Base-by-base conservation (phyloP, 2,797 vertebrate species). In the Threskiornis aethiopicus region DNA sequence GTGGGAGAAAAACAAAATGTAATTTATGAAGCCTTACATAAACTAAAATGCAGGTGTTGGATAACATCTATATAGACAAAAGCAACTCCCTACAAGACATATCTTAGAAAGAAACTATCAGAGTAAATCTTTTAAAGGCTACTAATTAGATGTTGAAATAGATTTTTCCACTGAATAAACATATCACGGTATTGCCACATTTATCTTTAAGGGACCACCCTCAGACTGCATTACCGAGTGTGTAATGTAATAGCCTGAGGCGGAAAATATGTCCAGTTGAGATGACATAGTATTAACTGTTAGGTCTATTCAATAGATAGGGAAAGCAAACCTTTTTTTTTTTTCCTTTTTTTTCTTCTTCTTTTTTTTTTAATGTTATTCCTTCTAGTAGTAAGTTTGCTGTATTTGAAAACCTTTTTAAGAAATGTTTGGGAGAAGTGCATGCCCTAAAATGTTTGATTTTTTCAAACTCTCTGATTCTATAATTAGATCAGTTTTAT, bases 171-270 rank as follows among this genome's bases (percentile, higher is more conserved):
- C 64, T 96, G 96, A 97, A 97, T 98, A 98, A 98, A 97, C 95
- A 97, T 87, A 97, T 93, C 95, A 77, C 13, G 57, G 52, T 81
- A 87, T 96, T 97, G 95, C 90, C 64, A 93, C 96, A 97, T 97
- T 97, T 85, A 79, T 98, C 94, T 94, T 97, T 72, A 85, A 93
- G 96, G 89, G 98, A 98, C 97, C 97, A 98, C 98, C 98, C 98
- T 97, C 93, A 97, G 89, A 94, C 93, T 95, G 66, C 87, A 73
- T 96, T 97, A 81, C 64, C 11, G 6, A 95, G 65, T 70, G 33
- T 89, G 95, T 94, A 97, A 96, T 62, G 51, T 76, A 96, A 96
- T 97, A 95, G 86, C 92, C 84, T 89, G 91, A 84, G 73, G 84
- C 62, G 25, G 88, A 97, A 94, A 97, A 91, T 94, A 42, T 42